Evolutionary conservation across 2,113 vertebrate species (phyloP).

Genomic region (Ornithorhynchus anatinus): DNA sequence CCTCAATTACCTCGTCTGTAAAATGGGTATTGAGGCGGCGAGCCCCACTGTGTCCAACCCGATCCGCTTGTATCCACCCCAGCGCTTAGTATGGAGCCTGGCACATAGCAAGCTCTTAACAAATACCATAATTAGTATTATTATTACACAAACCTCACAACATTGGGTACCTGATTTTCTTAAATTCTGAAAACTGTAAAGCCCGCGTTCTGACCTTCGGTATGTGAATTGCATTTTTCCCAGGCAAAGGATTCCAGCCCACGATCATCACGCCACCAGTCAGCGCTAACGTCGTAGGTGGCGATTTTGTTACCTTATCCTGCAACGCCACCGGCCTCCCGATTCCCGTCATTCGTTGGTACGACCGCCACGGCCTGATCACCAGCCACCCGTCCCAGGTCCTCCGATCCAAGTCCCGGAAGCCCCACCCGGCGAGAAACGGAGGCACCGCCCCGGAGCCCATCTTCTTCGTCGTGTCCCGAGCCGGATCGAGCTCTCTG

Average conservation of each 20-base stretch:
- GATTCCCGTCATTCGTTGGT: slow-evolving; percentile 68
- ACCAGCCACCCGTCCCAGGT: slow-evolving; percentile 51
- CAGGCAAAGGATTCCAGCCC: slow-evolving; percentile 60
- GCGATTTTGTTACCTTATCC: slow-evolving; percentile 61
- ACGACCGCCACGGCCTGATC: slow-evolving; percentile 63
- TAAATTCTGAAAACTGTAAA: neutral
- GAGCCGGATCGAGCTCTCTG: slow-evolving; percentile 66
- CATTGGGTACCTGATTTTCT: too few species aligned
- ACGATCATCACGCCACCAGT: slow-evolving; percentile 61
- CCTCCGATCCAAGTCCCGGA: slow-evolving; percentile 57
- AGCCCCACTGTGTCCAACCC: too few species aligned
- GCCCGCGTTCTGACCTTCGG: neutral
- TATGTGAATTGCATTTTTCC: slow-evolving; percentile 6
- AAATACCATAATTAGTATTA: too few species aligned
- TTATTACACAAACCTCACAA: too few species aligned
- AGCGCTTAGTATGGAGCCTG: too few species aligned
- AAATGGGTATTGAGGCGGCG: too few species aligned
- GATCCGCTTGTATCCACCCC: too few species aligned
- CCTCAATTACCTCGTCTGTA: too few species aligned
- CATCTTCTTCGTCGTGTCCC: slow-evolving; percentile 43
- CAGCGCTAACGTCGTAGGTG: slow-evolving; percentile 52
- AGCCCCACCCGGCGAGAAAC: neutral
- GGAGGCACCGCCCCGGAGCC: slow-evolving; percentile 25
- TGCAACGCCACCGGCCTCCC: slow-evolving; percentile 75
- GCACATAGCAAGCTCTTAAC: too few species aligned